Base-by-base conservation (phyloP, 2,888 invertebrate genomes). In the Euclidia mi region DNA sequence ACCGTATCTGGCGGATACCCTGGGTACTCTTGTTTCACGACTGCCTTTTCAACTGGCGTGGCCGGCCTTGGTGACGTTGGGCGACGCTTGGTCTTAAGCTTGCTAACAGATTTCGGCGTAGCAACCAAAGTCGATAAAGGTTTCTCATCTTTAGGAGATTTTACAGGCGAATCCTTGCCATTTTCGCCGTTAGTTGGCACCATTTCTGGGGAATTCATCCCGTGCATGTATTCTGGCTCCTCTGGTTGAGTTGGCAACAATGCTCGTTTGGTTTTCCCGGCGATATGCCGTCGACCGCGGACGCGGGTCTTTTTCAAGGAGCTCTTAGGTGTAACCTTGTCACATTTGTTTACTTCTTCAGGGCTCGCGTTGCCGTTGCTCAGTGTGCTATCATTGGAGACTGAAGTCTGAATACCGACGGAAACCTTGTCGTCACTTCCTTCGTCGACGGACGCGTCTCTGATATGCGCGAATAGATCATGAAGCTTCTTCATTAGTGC, bases 121-220 rank as follows among this genome's bases (percentile, higher is more conserved):
- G 84, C 92, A 0, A 90, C 81, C 25, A 91, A 65, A 20, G 85
- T 72, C 0, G 88, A 82, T 1, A 87, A 44, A 0, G 91, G 87
- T 56, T 93, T 94, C 31, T 94, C 94, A 0, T 94, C 92, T 62
- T 92, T 93, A 0, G 85, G 89, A 0, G 89, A 88, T 63, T 89
- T 92, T 1, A 82, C 66, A 0, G 87, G 87, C 0, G 90, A 89
- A 1, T 78, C 79, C 28, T 88, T 88, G 1, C 85, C 89, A 46
- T 64, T 87, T 3, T 92, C 89, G 0, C 90, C 87, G 37, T 92
- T 94, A 0, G 85, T 89, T 3, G 94, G 88, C 38, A 94, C 84
- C 90, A 94, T 94, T 86, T 94, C 94, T 2, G 94, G 95, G 0
- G 94, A 95, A 71, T 92, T 92, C 85, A 94, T 91, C 0, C 89